phyloP scores from a whole-genome alignment of 2,797 vertebrate genomes.

The Mormyrus proboscirostris region DNA sequence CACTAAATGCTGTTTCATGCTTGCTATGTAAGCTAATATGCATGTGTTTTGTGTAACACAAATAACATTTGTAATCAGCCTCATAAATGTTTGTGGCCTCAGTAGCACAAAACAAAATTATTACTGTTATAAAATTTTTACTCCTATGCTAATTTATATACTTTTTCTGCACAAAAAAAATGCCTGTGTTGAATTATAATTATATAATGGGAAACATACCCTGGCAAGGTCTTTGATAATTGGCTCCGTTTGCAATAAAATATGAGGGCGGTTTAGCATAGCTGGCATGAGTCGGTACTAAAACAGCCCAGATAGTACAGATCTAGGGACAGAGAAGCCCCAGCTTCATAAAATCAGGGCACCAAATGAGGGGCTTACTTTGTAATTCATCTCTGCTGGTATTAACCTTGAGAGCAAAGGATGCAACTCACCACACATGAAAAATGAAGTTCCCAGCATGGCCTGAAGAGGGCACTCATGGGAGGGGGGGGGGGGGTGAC shows the following conservation, averaged over 20 bases:
- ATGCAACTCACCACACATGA: not conserved
- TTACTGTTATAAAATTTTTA: not conserved
- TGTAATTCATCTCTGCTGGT: slow-evolving; percentile 11
- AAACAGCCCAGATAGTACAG: not conserved
- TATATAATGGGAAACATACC: not conserved
- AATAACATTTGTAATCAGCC: not conserved
- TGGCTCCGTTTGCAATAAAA: not conserved
- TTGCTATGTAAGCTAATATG: not conserved
- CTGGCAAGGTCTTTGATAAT: not conserved
- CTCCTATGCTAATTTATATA: not conserved
- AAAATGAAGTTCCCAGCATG: not conserved
- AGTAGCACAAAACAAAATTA: not conserved
- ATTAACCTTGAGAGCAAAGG: not conserved
- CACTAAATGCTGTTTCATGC: not conserved
- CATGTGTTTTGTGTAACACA: not conserved
- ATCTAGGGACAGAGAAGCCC: not conserved
- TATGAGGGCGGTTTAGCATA: not conserved
- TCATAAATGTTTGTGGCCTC: not conserved
- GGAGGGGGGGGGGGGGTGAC: not conserved
- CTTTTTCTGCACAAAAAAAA: not conserved
- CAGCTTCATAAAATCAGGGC: not conserved
- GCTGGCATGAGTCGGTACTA: not conserved
- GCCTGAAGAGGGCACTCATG: not conserved
- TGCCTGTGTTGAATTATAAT: not conserved
- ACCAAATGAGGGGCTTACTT: not conserved